phyloP scores from a whole-genome alignment of 2,113 vertebrate species.

The Lutjanus erythropterus region DNA sequence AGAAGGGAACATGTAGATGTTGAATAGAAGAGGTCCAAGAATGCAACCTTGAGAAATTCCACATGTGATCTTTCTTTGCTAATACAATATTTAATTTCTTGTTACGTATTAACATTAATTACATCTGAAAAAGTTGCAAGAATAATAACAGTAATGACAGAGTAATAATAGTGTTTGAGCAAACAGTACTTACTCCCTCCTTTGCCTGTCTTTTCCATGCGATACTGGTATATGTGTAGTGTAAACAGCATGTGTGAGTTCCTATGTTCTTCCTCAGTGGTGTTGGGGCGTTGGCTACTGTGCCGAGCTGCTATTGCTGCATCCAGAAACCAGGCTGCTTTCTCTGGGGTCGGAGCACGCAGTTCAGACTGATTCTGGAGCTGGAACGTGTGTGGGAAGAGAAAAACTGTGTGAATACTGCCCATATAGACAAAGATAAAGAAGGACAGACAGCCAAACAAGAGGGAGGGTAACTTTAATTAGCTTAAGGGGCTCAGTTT shows the following conservation, averaged over 20 bases:
- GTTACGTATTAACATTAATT: background rate
- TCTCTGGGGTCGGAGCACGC: slow-evolving; percentile 94
- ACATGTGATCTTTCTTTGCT: no score
- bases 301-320: slow-evolving; percentile 93
- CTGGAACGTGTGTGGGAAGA: slow-evolving; percentile 74
- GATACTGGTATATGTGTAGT: slow-evolving; percentile 97
- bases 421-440: background rate
- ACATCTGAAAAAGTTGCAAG: background rate
- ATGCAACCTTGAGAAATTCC: no score
- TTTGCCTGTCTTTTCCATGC: slow-evolving; percentile 97
- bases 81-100: background rate
- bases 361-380: slow-evolving; percentile 98
- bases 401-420: background rate
- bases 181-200: slow-evolving; percentile 92
- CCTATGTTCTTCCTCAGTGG: slow-evolving; percentile 92
- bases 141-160: background rate
- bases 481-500: background rate
- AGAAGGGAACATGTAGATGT: no score
- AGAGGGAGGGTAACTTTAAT: background rate
- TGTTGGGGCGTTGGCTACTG: slow-evolving; percentile 87
- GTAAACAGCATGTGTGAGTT: slow-evolving; percentile 99
- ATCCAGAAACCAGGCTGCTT: slow-evolving; percentile 96
- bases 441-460: slow-evolving; percentile 23
- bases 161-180: background rate
- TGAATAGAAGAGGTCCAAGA: no score